A percentile compares a stretch with the other conserved stretches of the same genome.
Conservation (phyloP, 2,113 vertebrate genomes). For the Lutjanus erythropterus region DNA sequence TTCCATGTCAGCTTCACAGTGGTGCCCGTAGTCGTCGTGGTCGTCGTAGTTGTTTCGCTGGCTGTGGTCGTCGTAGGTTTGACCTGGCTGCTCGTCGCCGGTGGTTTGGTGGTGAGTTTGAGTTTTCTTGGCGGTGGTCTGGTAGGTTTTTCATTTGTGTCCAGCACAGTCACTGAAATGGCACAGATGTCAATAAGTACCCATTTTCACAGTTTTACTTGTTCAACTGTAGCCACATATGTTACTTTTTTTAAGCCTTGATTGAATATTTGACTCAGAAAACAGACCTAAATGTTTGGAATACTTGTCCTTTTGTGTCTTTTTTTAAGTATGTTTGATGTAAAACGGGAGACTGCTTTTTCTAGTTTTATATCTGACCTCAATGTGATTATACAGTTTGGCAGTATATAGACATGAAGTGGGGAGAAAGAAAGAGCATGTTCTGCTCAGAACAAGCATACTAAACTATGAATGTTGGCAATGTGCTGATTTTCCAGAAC, state of each 20-base stretch:
- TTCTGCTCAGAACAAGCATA: slow-evolving; percentile 26
- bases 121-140: slow-evolving; percentile 77
- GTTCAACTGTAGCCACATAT: slow-evolving; percentile 18
- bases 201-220: slow-evolving; percentile 21
- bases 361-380: slow-evolving; percentile 57
- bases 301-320: slow-evolving; percentile 18
- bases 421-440: neutral
- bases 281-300: slow-evolving; percentile 32
- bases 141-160: slow-evolving; percentile 75
- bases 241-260: slow-evolving; percentile 8
- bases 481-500: slow-evolving; percentile 18
- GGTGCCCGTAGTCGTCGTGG: neutral
- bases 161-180: slow-evolving; percentile 80
- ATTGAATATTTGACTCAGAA: slow-evolving; percentile 32
- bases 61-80: slow-evolving; percentile 3
- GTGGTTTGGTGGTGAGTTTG: slow-evolving; percentile 68
- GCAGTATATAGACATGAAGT: slow-evolving; percentile 9
- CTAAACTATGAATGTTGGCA: neutral
- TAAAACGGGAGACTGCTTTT: slow-evolving; percentile 38
- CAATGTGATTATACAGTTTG: slow-evolving; percentile 23
- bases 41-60: neutral
- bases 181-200: slow-evolving; percentile 45
- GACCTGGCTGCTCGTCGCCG: slow-evolving; percentile 35
- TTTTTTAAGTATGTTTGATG: slow-evolving; percentile 54
- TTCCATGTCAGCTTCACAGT: slow-evolving; percentile 27